Evolutionary conservation across 2,113 vertebrate species (phyloP), one percentile per base, ranked within the genome.

Genomic region (Osmerus eperlanus): DNA sequence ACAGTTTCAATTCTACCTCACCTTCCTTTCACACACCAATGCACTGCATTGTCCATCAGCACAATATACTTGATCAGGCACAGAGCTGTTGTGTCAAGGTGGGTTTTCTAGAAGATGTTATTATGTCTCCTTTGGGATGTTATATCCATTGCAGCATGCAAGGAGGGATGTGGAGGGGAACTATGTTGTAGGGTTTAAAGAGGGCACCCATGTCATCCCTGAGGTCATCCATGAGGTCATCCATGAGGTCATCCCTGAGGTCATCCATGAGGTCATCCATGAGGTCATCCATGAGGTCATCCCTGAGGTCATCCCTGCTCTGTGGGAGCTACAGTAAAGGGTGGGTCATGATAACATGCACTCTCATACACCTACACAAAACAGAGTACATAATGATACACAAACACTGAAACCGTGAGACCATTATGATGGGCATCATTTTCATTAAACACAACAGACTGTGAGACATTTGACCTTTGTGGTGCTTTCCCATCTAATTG

Each of bases 401-500:
- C 28, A 11, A 68, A 28, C n/a, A 3, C 23, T 29, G 21, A 54
- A 23, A 13, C n/a, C 18, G 21, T 23, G 56, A 18, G 19, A 15
- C 7, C 19, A 61, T 23, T 51, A 63, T 53, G 41, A 71, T 4
- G 11, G 36, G 9, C 4, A 2, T 12, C 21, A 54, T 15, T 65
- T 21, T 51, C 21, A 70, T 58, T 47, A 3, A 59, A 59, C 36
- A 55, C 15, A 6, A 15, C 13, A 64, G 25, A 73, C 53, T 23
- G 28, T 66, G 29, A 73, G 14, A 47, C 58, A 65, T 55, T 55
- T 23, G 5, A 66, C 36, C 55, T 65, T n/a, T n/a, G 16, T 21
- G 11, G 1, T 18, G 61, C 25, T 16, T 16, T 72, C 66, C 51
- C 63, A 2, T 51, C 14, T 59, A 66, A 66, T 66, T 25, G 12